Evolutionary conservation across 37 sponge, comb jelly and placozoan species (phyloP), one percentile per base, ranked within the genome.

Genomic region (Ephydatia muelleri): DNA sequence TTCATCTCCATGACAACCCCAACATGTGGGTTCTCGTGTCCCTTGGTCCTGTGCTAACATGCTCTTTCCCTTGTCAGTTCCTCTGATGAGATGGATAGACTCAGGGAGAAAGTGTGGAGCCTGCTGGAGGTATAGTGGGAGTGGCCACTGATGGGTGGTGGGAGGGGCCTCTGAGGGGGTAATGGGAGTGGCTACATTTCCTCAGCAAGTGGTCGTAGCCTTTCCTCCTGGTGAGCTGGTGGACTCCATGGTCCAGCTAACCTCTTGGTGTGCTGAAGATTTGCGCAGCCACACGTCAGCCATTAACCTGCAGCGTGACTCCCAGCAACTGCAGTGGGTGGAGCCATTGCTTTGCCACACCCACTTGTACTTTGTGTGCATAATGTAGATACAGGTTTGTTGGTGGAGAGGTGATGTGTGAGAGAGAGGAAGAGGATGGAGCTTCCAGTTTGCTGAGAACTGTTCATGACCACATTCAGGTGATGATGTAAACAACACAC

Each of bases 381-480:
- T 76, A 48, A 70, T 30, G 38, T 48, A 70, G 23, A 28, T 31
- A 49, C 38, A 85, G 36, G 81, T 64, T 14, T 36, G 38, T 69
- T 34, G 57, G 21, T 73, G 82, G 26, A 47, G 27, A 28, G 23
- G 29, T 40, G 75, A 73, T 5, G 34, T 72, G 26, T 57, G 57
- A 57, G 9, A 5, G 1, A 11, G 19, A 57, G 57, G 57, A 57
- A 57, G 66, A 25, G 40, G 33, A 73, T n/a, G n/a, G n/a, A n/a
- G n/a, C n/a, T n/a, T 37, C 70, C 22, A 68, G 37, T 76, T 39
- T 87, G 8, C 77, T 87, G 1, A 76, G 69, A 8, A 67, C 81
- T 19, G 88, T 87, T 49, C 70, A 87, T 36, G 88, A 87, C 21
- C 88, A 87, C 19, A 76, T 87, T 26, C 25, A 77, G 77, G 87